Conservation (phyloP, 2,113 vertebrate species). For the Nothobranchius furzeri region DNA sequence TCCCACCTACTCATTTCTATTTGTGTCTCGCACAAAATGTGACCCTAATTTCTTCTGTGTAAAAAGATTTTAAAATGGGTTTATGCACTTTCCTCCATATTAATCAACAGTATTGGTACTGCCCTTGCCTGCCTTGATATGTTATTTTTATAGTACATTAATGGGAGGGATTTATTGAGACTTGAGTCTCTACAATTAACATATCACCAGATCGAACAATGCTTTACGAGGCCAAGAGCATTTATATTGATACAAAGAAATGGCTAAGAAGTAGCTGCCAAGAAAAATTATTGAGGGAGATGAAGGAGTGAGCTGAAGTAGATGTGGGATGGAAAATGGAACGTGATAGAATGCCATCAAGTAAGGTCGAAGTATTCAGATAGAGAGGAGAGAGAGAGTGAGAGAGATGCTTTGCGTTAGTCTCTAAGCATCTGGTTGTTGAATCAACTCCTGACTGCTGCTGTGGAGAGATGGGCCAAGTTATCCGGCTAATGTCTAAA, state of each 20-base stretch:
- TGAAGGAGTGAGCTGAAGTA: conserved; percentile 30
- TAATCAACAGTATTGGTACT: conserved; percentile 11
- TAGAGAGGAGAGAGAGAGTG: conserved; percentile 2
- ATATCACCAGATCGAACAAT: conserved; percentile 31
- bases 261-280: conserved; percentile 24
- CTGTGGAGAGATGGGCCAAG: conserved; percentile 46
- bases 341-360: conserved; percentile 12
- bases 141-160: conserved; percentile 42
- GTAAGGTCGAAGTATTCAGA: conserved; percentile 19
- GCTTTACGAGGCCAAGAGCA: conserved; percentile 50
- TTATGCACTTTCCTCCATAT: conserved; percentile 2
- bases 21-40: neutral
- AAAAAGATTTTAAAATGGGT: neutral
- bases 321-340: conserved; percentile 24
- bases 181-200: conserved; percentile 37
- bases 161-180: conserved; percentile 45
- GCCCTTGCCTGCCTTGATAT: neutral
- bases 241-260: conserved; percentile 43
- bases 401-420: conserved; percentile 18
- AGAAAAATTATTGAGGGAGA: conserved; percentile 39
- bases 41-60: neutral
- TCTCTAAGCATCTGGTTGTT: conserved; percentile 47
- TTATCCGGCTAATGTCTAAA: conserved; percentile 57
- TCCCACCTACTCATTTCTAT: neutral
- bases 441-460: conserved; percentile 44